A percentile compares a stretch with the other conserved stretches of the same genome.
These are phyloP conservation scores for Madoqua kirkii DNA, from an alignment of 2,113 vertebrate genomes.

Conservation along the genomic window DNA sequence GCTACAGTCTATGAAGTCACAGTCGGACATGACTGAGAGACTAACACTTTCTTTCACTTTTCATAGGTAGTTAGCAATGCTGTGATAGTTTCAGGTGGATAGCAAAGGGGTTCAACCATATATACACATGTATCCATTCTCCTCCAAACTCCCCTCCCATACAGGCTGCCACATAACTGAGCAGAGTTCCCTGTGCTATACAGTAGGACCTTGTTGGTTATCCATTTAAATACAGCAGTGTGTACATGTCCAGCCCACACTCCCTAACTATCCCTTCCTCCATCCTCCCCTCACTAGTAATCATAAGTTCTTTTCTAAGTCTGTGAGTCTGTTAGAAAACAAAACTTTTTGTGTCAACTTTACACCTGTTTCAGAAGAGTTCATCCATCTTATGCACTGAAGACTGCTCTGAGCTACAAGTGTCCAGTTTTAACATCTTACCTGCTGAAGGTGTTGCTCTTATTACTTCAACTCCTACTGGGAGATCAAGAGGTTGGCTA, in stretches of 20 bases:
- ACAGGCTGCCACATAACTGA: neutral
- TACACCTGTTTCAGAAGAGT: neutral
- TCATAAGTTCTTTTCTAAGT: neutral
- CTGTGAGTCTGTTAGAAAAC: neutral
- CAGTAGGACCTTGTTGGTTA: neutral
- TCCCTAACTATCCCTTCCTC: neutral
- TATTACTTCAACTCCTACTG: slow-evolving; percentile 92
- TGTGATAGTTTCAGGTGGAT: neutral
- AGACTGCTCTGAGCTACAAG: neutral
- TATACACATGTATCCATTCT: neutral
- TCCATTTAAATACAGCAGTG: neutral
- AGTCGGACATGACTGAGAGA: neutral
- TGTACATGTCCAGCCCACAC: neutral
- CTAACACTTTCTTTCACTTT: neutral
- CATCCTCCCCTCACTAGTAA: neutral
- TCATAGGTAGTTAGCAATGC: neutral
- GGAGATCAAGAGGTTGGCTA: slow-evolving; percentile 91
- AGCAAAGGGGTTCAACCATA: neutral
- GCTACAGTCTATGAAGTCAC: neutral
- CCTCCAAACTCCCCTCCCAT: neutral
- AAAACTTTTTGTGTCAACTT: neutral
- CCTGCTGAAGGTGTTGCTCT: slow-evolving; percentile 97
- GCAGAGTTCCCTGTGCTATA: neutral
- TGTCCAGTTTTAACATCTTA: slow-evolving; percentile 52
- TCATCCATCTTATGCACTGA: neutral